Base-by-base conservation (phyloP, 1,140 invertebrate genomes). In the Melipona quadrifasciata region DNA sequence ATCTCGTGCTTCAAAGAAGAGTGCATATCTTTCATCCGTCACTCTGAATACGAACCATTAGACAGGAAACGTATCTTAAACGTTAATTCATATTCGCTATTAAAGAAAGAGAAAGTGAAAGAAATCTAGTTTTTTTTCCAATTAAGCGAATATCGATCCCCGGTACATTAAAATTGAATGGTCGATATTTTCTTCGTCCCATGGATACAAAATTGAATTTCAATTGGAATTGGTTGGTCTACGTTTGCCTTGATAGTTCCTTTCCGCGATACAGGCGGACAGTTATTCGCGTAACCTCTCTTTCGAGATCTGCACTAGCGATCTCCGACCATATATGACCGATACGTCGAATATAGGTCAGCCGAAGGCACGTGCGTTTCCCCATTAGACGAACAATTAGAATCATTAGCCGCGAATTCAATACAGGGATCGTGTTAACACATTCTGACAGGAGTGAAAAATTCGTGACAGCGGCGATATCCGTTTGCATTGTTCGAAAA, bases 271-370 rank as follows among this genome's bases (percentile, higher is more conserved):
- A 73, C 47, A 57, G 51, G 19, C 31, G 16, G n/a, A 73, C 58
- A 61, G 16, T 78, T 78, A 34, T 58, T 67, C 58, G 51, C 21
- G 82, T 51, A 47, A 53, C 55, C 21, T 51, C 39, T 51, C 51
- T 58, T 77, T 21, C 21, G 17, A 2, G 53, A 51, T 47, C 47
- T n/a, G 24, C 6, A 21, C 77, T 80, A 14, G n/a, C 58, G 51
- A 57, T 73, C 58, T 27, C 1, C 10, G 5, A n/a, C 77, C 83
- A 84, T 80, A 73, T 80, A 68, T 8, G 82, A 19, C 57, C 24
- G 51, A 84, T 31, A 53, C 51, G 47, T 17, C 17, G 34, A 65
- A 84, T 73, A 73, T 84, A 80, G 78, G 83, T 84, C 78, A 67
- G 16, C 19, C 57, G 12, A 14, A 47, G 70, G 17, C 78, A 80